Percentiles rank a stretch among this genome's conserved stretches.
Evolutionary conservation across 2,797 vertebrate genomes (phyloP).

Genomic region (Schizothorax lantsangensis): DNA sequence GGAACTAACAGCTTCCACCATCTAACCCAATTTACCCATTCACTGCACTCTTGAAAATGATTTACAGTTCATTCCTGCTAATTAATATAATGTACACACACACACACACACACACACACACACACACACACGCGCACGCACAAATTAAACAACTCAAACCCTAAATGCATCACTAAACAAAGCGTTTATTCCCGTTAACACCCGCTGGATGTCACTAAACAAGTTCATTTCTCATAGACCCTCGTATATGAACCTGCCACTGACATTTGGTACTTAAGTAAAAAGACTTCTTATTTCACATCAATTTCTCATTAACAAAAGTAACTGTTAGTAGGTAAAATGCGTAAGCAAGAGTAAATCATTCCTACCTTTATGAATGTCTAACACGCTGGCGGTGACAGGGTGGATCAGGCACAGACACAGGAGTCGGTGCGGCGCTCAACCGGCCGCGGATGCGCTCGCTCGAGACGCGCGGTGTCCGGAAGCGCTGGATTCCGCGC

Average conservation of each 20-base stretch:
- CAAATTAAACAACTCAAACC: neutral
- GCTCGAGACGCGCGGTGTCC: constrained; percentile 55
- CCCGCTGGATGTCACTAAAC: neutral
- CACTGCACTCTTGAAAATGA: neutral
- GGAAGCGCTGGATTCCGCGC: constrained; percentile 64
- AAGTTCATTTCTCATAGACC: neutral
- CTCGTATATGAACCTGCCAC: neutral
- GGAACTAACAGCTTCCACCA: constrained; percentile 15
- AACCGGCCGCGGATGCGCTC: constrained; percentile 49
- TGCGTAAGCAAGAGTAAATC: neutral
- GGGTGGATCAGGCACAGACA: neutral
- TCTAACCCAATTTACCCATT: neutral
- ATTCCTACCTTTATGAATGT: constrained; percentile 22
- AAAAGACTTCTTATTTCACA: neutral
- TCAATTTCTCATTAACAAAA: neutral
- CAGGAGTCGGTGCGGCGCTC: constrained; percentile 22
- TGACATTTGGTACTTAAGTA: neutral
- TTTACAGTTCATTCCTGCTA: neutral
- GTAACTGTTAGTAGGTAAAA: neutral
- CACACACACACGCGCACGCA: neutral
- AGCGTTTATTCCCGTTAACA: neutral
- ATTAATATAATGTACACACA: neutral
- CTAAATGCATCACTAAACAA: neutral
- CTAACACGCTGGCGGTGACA: neutral
- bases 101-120: neutral